Evolutionary conservation across 2,113 vertebrate genomes (phyloP).

Genomic region (Hypomesus transpacificus): DNA sequence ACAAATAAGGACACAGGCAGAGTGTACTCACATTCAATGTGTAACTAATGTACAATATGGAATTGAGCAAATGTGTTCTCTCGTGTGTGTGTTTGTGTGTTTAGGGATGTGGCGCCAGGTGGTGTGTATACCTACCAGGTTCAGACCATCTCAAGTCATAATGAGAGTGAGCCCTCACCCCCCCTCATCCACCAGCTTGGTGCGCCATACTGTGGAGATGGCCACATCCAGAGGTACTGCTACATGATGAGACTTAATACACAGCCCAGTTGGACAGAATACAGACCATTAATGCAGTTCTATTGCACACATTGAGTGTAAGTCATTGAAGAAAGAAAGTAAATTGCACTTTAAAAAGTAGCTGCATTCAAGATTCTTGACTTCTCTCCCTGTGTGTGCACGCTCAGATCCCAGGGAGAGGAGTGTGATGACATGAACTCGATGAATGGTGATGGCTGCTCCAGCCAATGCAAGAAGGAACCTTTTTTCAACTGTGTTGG

Average conservation of each 20-base stretch:
- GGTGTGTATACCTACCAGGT: conserved; percentile 83
- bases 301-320: too few species aligned
- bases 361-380: conserved; percentile 1
- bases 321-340: too few species aligned
- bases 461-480: conserved; percentile 89
- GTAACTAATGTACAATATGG: neutral
- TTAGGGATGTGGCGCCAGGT: conserved; percentile 78
- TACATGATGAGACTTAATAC: neutral
- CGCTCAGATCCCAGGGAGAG: conserved; percentile 81
- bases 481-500: conserved; percentile 92
- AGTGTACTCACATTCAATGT: too few species aligned
- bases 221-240: conserved; percentile 86
- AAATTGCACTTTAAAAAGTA: too few species aligned
- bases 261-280: neutral
- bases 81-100: conserved; percentile 26
- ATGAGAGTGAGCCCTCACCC: conserved; percentile 87
- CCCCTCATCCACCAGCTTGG: conserved; percentile 78
- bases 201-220: conserved; percentile 90
- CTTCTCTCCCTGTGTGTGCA: neutral
- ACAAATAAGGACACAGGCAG: neutral
- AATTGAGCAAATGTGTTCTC: conserved; percentile 12
- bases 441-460: conserved; percentile 91
- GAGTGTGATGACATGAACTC: conserved; percentile 95
- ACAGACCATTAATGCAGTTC: neutral
- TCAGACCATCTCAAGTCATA: conserved; percentile 73